Evolutionary conservation across 1,140 invertebrate species (phyloP).

Genomic region (Drosophila malerkotliana): DNA sequence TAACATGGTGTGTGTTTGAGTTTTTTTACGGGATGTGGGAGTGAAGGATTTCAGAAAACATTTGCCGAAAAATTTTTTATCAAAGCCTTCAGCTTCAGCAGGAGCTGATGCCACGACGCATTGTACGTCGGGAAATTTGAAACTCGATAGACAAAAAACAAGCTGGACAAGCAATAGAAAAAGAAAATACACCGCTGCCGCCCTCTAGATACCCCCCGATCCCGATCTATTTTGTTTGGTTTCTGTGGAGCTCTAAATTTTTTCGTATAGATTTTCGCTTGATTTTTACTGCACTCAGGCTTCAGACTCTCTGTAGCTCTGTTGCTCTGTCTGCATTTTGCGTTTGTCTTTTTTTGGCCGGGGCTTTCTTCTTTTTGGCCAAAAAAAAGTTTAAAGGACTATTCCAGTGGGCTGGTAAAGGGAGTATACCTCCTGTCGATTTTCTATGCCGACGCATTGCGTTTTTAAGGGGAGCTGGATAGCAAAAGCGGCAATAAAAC

Average conservation of each 20-base stretch:
- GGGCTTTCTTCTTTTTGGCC: constrained; percentile 2
- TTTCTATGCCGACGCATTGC: constrained; percentile 71
- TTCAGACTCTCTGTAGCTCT: constrained; percentile 42
- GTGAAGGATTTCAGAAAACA: constrained; percentile 76
- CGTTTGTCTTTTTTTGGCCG: constrained; percentile 50
- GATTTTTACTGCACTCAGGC: constrained; percentile 79
- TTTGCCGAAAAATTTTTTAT: constrained; percentile 77
- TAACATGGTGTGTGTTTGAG: constrained; percentile 14
- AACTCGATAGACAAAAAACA: constrained; percentile 77
- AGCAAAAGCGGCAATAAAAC: constrained; percentile 64
- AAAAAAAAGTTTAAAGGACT: constrained; percentile 5
- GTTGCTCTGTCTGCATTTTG: constrained; percentile 64
- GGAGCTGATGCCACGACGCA: constrained; percentile 62
- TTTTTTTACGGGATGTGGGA: constrained; percentile 7
- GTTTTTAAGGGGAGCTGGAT: constrained; percentile 17
- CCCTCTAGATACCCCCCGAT: constrained; percentile 29
- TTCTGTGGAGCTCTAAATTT: constrained; percentile 27
- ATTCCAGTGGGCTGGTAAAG: background rate
- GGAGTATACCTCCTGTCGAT: constrained; percentile 51
- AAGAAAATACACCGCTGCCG: constrained; percentile 55
- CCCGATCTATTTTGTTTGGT: constrained; percentile 5
- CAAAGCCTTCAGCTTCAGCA: constrained; percentile 79
- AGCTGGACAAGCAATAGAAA: constrained; percentile 73
- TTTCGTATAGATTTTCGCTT: constrained; percentile 63
- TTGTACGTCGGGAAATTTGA: constrained; percentile 78